These are phyloP conservation scores for Neotoxoptera formosana DNA, from an alignment of 1,140 invertebrate genomes.

Conservation along the genomic window DNA sequence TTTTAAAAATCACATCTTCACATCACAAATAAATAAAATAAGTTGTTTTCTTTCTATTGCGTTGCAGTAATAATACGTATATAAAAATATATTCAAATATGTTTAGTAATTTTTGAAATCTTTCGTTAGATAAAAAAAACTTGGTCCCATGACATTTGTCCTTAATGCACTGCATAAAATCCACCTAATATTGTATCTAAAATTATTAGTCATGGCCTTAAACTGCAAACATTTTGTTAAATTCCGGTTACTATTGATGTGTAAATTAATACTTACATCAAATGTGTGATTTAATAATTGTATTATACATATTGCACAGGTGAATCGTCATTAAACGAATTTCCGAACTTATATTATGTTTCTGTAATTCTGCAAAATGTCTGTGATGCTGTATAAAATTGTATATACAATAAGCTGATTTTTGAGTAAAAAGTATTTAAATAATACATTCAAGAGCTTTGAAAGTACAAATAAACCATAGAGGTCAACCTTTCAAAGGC, in stretches of 20 bases:
- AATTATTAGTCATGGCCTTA: background rate
- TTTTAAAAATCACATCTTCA: background rate
- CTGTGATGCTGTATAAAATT: background rate
- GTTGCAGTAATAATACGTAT: background rate
- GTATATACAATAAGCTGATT: background rate
- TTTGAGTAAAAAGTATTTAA: background rate
- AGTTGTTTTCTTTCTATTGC: background rate
- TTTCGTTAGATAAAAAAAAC: too few species aligned
- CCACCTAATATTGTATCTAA: background rate
- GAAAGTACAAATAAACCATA: background rate
- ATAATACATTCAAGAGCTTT: background rate
- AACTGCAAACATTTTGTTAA: background rate
- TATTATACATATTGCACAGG: background rate
- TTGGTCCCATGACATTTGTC: background rate
- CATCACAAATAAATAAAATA: background rate
- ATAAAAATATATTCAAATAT: too few species aligned
- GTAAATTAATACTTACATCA: background rate
- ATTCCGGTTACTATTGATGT: background rate
- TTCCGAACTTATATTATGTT: background rate
- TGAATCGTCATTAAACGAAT: background rate
- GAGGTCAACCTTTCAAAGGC: background rate
- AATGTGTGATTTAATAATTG: background rate
- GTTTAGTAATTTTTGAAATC: too few species aligned
- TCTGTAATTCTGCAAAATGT: background rate
- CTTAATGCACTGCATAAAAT: background rate